Base-by-base conservation (phyloP, 2,888 invertebrate genomes). In the Rapana venosa region DNA sequence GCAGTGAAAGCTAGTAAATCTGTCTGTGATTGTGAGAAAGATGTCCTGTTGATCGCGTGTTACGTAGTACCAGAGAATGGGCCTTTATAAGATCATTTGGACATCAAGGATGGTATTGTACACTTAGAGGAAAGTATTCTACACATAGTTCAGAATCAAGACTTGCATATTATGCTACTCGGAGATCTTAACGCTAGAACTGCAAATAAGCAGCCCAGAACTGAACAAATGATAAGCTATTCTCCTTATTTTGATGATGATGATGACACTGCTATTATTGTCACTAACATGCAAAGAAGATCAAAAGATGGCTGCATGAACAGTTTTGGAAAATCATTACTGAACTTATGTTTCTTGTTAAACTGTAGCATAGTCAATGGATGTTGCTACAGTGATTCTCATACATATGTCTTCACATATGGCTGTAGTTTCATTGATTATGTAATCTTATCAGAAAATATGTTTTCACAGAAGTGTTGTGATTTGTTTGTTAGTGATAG, bases 381-480 rank as follows among this genome's bases (percentile, higher is more conserved):
- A 15, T 79, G 32, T 35, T 79, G 30, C 22, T 15, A 79, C 15
- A 79, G 22, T 32, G 30, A 79, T 35, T 13, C 79, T 17, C n/a
- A 35, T 32, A 79, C 79, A 0, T 79, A 15, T 35, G 35, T 79
- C 4, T 79, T 11, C 6, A 11, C 79, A 2, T 32, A 79, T 79
- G 35, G 79, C n/a, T n/a, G n/a, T n/a, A n/a, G n/a, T 79, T 30
- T 79, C 13, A 79, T 79, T 35, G 79, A 79, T 32, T 79, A 79
- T 79, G 70, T 70, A 8, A 70, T 70, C 26, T 26, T 70, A 26
- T 20, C 70, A 17, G 26, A 70, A 70, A 26, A 70, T 22, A 70
- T 70, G 70, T 20, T 70, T n/a, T 70, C 70, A 26, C 22, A 20
- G 26, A 26, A 8, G 6, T 22, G 70, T 70, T 70, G 70, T 70